Conservation (phyloP, 2,113 vertebrate species). For the Burhinus bistriatus region DNA sequence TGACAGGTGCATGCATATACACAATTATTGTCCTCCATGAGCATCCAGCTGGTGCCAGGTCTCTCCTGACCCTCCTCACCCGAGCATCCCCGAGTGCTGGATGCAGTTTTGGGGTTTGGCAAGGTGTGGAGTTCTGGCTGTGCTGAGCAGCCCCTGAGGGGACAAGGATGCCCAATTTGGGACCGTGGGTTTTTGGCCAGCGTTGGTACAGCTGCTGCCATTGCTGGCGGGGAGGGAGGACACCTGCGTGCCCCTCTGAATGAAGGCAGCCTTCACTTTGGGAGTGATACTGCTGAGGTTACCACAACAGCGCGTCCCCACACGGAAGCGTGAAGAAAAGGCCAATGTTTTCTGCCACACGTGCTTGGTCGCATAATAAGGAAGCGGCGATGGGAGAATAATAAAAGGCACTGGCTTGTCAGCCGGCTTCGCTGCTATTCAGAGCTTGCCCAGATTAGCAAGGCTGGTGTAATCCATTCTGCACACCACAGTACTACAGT, state of each 20-base stretch:
- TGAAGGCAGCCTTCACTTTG: background rate
- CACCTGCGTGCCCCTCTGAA: background rate
- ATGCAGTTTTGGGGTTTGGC: background rate
- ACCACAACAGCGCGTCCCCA: background rate
- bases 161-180: rapidly evolving
- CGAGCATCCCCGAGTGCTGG: background rate
- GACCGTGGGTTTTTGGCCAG: rapidly evolving
- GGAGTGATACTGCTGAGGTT: background rate
- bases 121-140: background rate
- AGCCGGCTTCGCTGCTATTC: background rate
- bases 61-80: background rate
- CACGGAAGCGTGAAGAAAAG: background rate
- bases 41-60: rapidly evolving
- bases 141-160: rapidly evolving
- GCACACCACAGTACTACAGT: background rate
- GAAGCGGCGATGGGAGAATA: background rate
- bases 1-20: rapidly evolving
- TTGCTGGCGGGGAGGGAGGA: background rate
- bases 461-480: background rate
- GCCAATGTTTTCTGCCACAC: background rate
- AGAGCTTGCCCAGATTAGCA: background rate
- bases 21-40: no score
- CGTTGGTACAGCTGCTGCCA: background rate
- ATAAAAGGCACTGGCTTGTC: background rate
- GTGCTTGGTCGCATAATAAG: constrained; percentile 8